Conservation (phyloP, 2,888 invertebrate species). For the Calameuta pallipes region DNA sequence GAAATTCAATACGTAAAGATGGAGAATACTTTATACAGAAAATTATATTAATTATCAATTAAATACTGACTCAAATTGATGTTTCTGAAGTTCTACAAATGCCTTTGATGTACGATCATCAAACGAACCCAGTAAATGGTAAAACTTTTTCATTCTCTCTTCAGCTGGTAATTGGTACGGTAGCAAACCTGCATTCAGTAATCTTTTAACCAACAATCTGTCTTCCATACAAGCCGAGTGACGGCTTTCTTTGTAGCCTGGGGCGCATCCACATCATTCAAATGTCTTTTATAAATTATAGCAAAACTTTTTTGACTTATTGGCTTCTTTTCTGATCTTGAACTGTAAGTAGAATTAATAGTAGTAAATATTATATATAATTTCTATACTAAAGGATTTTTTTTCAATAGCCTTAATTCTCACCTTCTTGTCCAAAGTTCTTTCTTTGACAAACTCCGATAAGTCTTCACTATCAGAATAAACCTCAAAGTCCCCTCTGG, state of each 20-base stretch:
- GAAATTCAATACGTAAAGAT: constrained; percentile 7
- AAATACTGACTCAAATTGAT: constrained; percentile 77
- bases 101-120: constrained; percentile 96
- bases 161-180: constrained; percentile 89
- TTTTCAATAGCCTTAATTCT: constrained; percentile 2
- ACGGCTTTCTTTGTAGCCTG: constrained; percentile 88
- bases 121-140: constrained; percentile 90
- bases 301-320: constrained; percentile 72
- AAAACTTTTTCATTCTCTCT: constrained; percentile 93
- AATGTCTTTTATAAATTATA: constrained; percentile 90
- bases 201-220: constrained; percentile 88
- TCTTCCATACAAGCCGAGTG: constrained; percentile 91
- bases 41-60: not conserved
- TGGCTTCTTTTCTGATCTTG: constrained; percentile 95
- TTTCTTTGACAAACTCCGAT: constrained; percentile 91
- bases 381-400: not conserved
- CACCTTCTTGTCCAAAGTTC: constrained; percentile 93
- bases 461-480: constrained; percentile 93
- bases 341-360: constrained; percentile 69
- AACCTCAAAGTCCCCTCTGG: constrained; percentile 89
- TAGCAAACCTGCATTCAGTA: constrained; percentile 93
- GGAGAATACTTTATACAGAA: not conserved
- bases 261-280: constrained; percentile 86
- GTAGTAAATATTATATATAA: constrained; percentile 13
- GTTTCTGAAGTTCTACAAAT: constrained; percentile 91